Evolutionary conservation across 2,888 invertebrate species (phyloP), one percentile per base, ranked within the genome.

Genomic region (Adineta ricciae): DNA sequence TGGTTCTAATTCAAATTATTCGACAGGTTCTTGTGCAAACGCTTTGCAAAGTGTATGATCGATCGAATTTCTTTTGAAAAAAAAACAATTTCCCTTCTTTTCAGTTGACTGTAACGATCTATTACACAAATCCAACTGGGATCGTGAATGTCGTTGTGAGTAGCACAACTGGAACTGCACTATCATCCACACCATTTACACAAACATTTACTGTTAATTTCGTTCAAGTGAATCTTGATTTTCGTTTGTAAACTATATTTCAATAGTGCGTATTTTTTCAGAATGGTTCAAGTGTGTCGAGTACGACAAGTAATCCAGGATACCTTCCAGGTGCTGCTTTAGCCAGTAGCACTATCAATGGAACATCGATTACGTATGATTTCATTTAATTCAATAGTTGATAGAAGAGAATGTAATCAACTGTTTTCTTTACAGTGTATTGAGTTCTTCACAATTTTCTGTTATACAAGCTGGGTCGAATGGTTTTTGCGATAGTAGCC

Each of bases 81-180:
- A 50, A 7, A 3, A 2, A 50, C 11, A 19, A 19, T 50, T 19
- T 46, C 46, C 5, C 46, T 8, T 46, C 11, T 50, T 32, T 64
- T 7, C 19, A 64, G 64, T 64, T 64, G 32, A 14, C 27, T 36
- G 9, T 64, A 7, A 16, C 3, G 19, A 64, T 64, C 1, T 19
- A 19, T 1, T 64, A 64, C 19, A 2, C 3, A 5, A 64, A 32
- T 64, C 32, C 64, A 32, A 36, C 4, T 64, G 64, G 64, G 32
- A 64, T 64, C 19, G 2, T 3, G 32, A 32, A 5, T 27, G 3
- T 32, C 3, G 32, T 0, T 64, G 64, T 36, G 3, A 64, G 5
- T 32, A 0, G 7, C 32, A 4, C 16, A 0, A 16, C 1, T 32
- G 32, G 0, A 0, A 8, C 0, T 14, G 64, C 64, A 32, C 0